Percentiles rank a stretch among this genome's conserved stretches.
Evolutionary conservation across 2,888 invertebrate species (phyloP).

Genomic region (Lottia scabra): DNA sequence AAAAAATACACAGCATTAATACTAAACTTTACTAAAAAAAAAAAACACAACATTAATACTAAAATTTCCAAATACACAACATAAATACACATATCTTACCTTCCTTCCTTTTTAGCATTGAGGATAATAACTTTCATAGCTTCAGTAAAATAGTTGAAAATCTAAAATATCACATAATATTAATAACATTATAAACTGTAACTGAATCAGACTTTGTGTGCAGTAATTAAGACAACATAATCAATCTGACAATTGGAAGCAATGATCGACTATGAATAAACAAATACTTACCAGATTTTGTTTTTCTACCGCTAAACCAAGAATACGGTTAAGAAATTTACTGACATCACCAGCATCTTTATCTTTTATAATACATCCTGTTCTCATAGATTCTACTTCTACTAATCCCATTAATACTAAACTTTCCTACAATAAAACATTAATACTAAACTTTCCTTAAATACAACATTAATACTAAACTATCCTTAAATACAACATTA

Average conservation of each 20-base stretch:
- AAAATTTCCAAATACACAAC: no score
- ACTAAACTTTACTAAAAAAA: no score
- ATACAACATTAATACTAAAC: no score
- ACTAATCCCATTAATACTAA: constrained; percentile 62
- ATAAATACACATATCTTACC: constrained; percentile 37
- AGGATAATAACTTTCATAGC: constrained; percentile 55
- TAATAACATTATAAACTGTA: neutral
- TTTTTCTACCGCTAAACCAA: constrained; percentile 58
- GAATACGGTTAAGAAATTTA: constrained; percentile 65
- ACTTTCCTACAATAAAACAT: constrained; percentile 50
- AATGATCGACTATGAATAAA: no score
- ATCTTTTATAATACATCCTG: constrained; percentile 43
- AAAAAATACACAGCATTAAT: neutral
- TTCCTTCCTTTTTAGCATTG: constrained; percentile 63
- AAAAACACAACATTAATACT: neutral
- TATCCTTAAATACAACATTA: neutral
- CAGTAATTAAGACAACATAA: no score
- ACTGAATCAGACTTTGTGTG: no score
- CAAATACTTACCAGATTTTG: constrained; percentile 58
- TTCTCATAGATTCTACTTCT: constrained; percentile 45
- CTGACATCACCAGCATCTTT: constrained; percentile 59
- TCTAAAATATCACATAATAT: constrained; percentile 48
- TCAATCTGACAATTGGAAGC: no score
- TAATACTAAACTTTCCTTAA: constrained; percentile 47
- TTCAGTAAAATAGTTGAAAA: constrained; percentile 62